Percentiles rank a stretch among this genome's conserved stretches.
phyloP scores from a whole-genome alignment of 92 coral and sea anemone genomes.

The Pocillopora meandrina region DNA sequence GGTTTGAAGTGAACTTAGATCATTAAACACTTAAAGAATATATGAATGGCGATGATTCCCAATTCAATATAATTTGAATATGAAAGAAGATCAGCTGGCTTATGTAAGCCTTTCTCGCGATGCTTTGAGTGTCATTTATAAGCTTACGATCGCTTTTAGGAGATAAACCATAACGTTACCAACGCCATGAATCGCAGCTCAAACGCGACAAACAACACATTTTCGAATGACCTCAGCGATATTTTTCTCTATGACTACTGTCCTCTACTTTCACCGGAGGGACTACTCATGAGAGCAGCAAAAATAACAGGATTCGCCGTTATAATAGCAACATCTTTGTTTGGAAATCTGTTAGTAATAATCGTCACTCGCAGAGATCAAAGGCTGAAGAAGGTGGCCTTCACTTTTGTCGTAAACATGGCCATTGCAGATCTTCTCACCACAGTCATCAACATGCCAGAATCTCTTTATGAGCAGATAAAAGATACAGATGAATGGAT shows the following conservation, averaged over 20 bases:
- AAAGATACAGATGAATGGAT: constrained; percentile 40
- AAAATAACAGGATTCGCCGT: constrained; percentile 35
- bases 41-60: no score
- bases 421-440: constrained; percentile 66
- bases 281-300: not conserved
- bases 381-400: constrained; percentile 48
- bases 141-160: not conserved
- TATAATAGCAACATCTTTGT: constrained; percentile 46
- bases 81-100: no score
- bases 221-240: not conserved
- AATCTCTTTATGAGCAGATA: constrained; percentile 46
- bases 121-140: not conserved
- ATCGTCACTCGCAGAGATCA: constrained; percentile 30
- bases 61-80: no score
- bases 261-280: not conserved
- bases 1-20: no score
- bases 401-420: constrained; percentile 62
- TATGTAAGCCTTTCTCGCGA: not conserved
- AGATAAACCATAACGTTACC: not conserved
- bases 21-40: no score
- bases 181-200: not conserved
- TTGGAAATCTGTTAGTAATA: constrained; percentile 59
- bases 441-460: constrained; percentile 67
- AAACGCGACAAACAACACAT: not conserved
- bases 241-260: not conserved